Evolutionary conservation across 1,140 invertebrate species (phyloP), one percentile per base, ranked within the genome.

Genomic region (Phymastichus coffea): DNA sequence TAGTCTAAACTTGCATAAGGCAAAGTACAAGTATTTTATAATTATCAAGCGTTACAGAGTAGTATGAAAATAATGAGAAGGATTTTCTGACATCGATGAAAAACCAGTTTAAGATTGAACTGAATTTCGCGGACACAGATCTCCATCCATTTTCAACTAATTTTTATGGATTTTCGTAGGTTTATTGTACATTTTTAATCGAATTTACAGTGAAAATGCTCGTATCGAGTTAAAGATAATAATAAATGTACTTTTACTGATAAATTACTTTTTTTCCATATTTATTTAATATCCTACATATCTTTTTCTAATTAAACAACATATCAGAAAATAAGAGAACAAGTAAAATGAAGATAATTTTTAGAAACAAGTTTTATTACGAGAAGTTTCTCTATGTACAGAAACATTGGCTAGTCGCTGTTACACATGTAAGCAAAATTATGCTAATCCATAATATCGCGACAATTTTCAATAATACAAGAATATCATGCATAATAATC

Each of bases 341-440:
- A 22, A 19, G 48, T 49, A 44, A 51, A 40, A 37, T 22, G 41
- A 23, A 22, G 1, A 26, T 22, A 1, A 61, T 62, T 62, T 70
- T 69, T 56, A 46, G 64, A 69, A 67, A 67, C 63, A 70, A 63
- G 46, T 72, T 76, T 77, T 77, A 78, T 77, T 79, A 71, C 47
- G 67, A 72, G 70, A 74, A 71, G 66, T 61, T 61, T 53, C 63
- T 71, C 63, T 78, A 79, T 79, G 70, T 78, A 78, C 77, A 77
- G 63, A 72, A 68, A 66, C 63, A 73, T 72, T 66, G 64, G 70
- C 74, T 76, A 76, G 57, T 70, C 65, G 68, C 66, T 70, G 70
- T 68, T 73, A 68, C 58, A 73, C 51, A 70, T 72, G 67, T 67
- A 68, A 63, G 64, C 66, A 68, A 68, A 70, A 70, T 63, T 51